Conservation (phyloP, 1,140 invertebrate species). For the Saccostrea echinata region DNA sequence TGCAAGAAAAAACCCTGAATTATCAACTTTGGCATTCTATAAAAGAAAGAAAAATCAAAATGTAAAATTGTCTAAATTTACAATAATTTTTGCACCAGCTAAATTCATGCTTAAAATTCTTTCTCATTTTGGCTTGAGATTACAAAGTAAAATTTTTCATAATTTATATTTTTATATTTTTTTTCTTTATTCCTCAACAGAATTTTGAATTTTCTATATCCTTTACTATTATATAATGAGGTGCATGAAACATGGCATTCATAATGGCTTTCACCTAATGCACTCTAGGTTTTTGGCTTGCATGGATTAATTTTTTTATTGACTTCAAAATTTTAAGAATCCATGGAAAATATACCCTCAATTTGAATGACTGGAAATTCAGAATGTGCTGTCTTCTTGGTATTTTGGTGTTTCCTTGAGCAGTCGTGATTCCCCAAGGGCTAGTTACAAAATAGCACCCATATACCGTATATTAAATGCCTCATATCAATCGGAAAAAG, state of each 20-base stretch:
- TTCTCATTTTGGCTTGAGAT: not conserved
- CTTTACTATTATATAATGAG: not conserved
- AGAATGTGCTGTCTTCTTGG: not conserved
- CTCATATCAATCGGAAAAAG: not conserved
- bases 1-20: slow-evolving; percentile 3
- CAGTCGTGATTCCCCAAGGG: not conserved
- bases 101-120: not conserved
- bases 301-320: not conserved
- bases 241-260: not conserved
- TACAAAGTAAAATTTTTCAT: not conserved
- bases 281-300: slow-evolving; percentile 28
- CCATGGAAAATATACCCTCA: not conserved
- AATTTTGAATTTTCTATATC: not conserved
- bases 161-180: not conserved
- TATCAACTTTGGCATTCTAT: not conserved
- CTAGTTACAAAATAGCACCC: not conserved
- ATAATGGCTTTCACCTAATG: slow-evolving; percentile 18
- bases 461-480: not conserved
- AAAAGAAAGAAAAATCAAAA: not conserved
- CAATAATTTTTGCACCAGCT: not conserved
- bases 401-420: not conserved
- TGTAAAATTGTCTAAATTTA: not conserved
- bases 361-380: not conserved
- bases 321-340: not conserved
- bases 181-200: not conserved